Evolutionary conservation across 2,113 vertebrate species (phyloP).

Genomic region (Rhabdomys dilectus): DNA sequence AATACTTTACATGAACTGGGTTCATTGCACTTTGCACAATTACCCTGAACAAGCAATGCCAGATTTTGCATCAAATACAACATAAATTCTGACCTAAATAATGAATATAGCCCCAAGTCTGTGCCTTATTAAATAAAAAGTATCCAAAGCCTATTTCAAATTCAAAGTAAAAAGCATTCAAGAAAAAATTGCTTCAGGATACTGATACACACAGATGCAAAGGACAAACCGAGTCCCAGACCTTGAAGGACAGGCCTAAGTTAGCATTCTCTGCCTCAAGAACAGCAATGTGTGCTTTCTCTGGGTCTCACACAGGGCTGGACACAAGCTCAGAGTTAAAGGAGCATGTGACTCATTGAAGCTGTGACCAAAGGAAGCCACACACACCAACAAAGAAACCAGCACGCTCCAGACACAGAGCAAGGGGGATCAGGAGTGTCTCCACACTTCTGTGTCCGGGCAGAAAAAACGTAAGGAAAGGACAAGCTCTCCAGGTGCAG

Average conservation of each 20-base stretch:
- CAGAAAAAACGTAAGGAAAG: not conserved
- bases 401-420: not conserved
- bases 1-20: constrained; percentile 67
- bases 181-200: constrained; percentile 61
- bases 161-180: constrained; percentile 55
- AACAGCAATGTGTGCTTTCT: not conserved
- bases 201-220: not conserved
- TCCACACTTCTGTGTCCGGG: too few species aligned
- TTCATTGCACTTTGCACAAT: constrained; percentile 68
- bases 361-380: not conserved
- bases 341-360: not conserved
- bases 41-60: constrained; percentile 47
- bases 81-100: constrained; percentile 78
- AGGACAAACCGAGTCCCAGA: constrained; percentile 23
- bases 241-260: constrained; percentile 6
- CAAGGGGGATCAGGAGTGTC: not conserved
- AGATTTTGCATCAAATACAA: constrained; percentile 67
- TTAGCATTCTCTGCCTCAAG: not conserved
- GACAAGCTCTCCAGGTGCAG: not conserved
- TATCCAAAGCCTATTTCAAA: constrained; percentile 48
- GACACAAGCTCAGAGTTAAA: not conserved
- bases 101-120: constrained; percentile 62
- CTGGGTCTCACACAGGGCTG: not conserved
- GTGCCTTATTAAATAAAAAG: constrained; percentile 75
- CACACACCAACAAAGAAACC: not conserved